A percentile compares a stretch with the other conserved stretches of the same genome.
Conservation (phyloP, 1,140 invertebrate species). For the Nasonia longicornis region DNA sequence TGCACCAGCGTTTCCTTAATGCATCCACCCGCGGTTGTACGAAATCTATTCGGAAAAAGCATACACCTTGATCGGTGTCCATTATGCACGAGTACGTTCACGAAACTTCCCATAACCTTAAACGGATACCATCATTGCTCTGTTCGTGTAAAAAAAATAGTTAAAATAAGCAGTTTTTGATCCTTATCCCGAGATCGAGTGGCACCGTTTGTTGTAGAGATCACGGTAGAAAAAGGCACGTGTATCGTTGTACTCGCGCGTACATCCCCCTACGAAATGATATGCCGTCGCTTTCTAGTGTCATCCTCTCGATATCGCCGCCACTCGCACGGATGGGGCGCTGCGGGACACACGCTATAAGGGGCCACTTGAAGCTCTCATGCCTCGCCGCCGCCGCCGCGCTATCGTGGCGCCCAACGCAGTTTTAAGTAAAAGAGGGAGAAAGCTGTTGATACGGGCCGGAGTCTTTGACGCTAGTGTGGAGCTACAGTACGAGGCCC, state of each 20-base stretch:
- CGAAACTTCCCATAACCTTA: background rate
- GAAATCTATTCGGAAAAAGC: background rate
- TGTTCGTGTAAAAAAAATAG: no score
- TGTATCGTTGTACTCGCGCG: background rate
- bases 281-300: background rate
- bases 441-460: background rate
- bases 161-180: background rate
- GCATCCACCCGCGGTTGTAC: background rate
- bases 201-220: background rate
- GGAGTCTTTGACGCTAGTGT: background rate
- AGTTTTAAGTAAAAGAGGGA: conserved; percentile 9
- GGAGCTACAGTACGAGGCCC: no score
- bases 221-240: background rate
- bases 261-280: background rate
- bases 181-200: background rate
- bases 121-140: no score
- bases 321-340: background rate
- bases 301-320: background rate
- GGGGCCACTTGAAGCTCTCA: conserved; percentile 7
- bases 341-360: background rate
- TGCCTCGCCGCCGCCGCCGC: background rate
- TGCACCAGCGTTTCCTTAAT: background rate
- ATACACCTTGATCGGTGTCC: no score
- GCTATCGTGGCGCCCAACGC: conserved; percentile 5
- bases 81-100: no score